A percentile compares a stretch with the other conserved stretches of the same genome.
phyloP scores from a whole-genome alignment of 2,113 vertebrate species.

The Capricornis sumatraensis region DNA sequence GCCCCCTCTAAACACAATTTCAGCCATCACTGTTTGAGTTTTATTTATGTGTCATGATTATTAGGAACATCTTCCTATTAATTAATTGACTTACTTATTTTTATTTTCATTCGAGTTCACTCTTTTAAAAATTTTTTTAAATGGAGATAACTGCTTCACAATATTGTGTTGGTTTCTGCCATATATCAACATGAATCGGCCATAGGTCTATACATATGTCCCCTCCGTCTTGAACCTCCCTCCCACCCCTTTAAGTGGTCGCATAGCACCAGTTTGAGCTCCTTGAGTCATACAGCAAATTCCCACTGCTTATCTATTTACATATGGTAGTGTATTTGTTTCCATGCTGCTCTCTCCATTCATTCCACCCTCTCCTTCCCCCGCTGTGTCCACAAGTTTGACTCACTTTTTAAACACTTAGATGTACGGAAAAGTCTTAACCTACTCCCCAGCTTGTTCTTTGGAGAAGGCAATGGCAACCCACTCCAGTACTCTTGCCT shows the following conservation, averaged over 20 bases:
- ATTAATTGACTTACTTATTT: not conserved
- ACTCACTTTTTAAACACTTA: not conserved
- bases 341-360: not conserved
- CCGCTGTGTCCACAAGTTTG: not conserved
- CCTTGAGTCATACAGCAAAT: not conserved
- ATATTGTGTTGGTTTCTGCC: not conserved
- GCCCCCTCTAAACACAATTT: not conserved
- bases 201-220: not conserved
- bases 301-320: not conserved
- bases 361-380: not conserved
- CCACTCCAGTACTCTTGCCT: too few species aligned
- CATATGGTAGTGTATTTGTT: not conserved
- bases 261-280: not conserved
- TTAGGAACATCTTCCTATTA: not conserved
- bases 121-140: fast-evolving
- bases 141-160: not conserved
- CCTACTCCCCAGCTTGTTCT: not conserved
- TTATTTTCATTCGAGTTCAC: not conserved
- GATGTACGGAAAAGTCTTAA: not conserved
- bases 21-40: not conserved
- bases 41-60: not conserved
- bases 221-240: not conserved
- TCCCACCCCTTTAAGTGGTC: not conserved
- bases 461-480: not conserved
- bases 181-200: not conserved